A percentile compares a stretch with the other conserved stretches of the same genome.
phyloP scores from a whole-genome alignment of 2,888 invertebrate species.

The Altica lythri region DNA sequence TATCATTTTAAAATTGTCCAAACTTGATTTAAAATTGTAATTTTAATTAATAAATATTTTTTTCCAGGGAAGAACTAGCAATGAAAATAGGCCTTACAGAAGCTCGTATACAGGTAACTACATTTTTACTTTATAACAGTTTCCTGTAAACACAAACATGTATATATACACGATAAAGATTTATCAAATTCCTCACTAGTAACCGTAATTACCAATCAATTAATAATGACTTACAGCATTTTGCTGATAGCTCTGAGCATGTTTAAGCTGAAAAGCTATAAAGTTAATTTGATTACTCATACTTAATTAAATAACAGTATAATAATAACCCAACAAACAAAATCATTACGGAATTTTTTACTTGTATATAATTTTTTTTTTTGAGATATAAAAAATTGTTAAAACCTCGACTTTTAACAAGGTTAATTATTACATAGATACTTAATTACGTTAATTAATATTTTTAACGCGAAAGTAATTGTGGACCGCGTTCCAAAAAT shows the following conservation, averaged over 20 bases:
- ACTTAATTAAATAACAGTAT: conserved; percentile 45
- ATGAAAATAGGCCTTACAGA: conserved; percentile 94
- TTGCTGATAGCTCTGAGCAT: conserved; percentile 31
- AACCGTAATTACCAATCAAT: conserved; percentile 29
- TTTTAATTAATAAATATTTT: neutral
- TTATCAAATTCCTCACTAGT: conserved; percentile 27
- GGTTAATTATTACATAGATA: too few relatives aligned
- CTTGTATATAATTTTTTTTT: too few relatives aligned
- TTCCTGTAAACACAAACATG: too few relatives aligned
- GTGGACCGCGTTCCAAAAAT: too few relatives aligned
- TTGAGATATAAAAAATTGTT: too few relatives aligned
- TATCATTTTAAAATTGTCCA: too few relatives aligned
- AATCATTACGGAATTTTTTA: conserved; percentile 41
- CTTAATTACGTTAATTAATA: too few relatives aligned
- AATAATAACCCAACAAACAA: conserved; percentile 44
- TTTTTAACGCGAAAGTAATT: too few relatives aligned
- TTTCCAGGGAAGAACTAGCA: conserved; percentile 87
- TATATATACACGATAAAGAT: conserved; percentile 28
- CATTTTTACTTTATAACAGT: too few relatives aligned
- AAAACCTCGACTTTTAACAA: too few relatives aligned
- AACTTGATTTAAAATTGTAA: too few relatives aligned
- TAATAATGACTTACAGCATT: conserved; percentile 33
- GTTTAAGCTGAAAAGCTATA: conserved; percentile 28
- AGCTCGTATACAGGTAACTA: conserved; percentile 93
- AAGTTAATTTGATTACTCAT: conserved; percentile 44